phyloP scores from a whole-genome alignment of 2,113 vertebrate species.

The Pristiophorus japonicus region DNA sequence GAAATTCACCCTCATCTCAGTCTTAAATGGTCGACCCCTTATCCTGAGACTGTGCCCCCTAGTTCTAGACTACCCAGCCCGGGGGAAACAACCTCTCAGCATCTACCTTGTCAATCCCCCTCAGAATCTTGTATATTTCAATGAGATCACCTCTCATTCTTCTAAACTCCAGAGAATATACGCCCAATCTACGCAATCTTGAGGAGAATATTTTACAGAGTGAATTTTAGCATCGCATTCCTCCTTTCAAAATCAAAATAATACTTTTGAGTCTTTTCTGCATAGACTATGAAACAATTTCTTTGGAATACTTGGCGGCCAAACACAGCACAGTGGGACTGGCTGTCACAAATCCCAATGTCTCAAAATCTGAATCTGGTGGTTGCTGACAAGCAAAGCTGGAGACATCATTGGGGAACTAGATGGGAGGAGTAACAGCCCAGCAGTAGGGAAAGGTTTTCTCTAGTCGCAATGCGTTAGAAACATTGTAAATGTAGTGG shows the following conservation, averaged over 20 bases:
- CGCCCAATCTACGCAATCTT: too few species aligned
- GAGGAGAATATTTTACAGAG: background rate
- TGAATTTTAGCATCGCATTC: background rate
- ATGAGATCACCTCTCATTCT: too few species aligned
- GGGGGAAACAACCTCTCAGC: too few species aligned
- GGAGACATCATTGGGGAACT: background rate
- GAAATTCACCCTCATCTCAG: too few species aligned
- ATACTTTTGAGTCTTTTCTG: background rate
- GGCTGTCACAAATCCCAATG: background rate
- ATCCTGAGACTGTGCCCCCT: too few species aligned
- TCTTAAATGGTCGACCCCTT: too few species aligned
- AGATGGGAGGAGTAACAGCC: background rate
- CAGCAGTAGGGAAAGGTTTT: background rate
- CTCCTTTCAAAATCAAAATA: background rate
- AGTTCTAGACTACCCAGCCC: too few species aligned
- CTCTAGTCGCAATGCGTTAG: background rate
- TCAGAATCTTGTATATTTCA: too few species aligned
- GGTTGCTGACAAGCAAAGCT: background rate
- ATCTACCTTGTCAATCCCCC: too few species aligned
- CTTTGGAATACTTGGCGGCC: background rate
- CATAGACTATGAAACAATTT: background rate
- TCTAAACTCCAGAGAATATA: too few species aligned
- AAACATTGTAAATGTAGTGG: background rate
- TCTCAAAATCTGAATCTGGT: background rate
- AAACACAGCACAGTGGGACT: background rate